Evolutionary conservation across 2,113 vertebrate genomes (phyloP).

Genomic region (Anoura caudifer): DNA sequence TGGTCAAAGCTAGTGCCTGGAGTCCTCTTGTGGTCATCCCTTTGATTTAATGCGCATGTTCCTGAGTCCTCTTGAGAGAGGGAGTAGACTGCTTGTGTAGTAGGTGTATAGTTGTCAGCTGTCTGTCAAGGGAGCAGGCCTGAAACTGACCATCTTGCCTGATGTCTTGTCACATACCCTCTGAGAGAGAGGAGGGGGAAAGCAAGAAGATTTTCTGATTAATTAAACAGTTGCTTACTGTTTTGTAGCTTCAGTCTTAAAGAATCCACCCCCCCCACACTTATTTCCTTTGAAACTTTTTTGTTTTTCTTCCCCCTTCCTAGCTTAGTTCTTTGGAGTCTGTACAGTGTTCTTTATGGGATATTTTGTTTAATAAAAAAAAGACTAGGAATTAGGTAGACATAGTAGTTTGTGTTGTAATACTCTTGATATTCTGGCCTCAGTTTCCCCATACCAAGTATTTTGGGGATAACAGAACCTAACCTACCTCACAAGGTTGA

Average conservation of each 20-base stretch:
- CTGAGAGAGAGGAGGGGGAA: not conserved
- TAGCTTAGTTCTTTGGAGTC: not conserved
- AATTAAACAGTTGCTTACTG: not conserved
- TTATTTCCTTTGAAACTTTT: not conserved
- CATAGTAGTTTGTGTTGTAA: not conserved
- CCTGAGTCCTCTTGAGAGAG: not conserved
- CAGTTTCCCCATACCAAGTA: not conserved
- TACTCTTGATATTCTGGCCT: not conserved
- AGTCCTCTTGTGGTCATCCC: not conserved
- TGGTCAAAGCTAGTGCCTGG: not conserved
- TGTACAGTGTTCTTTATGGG: not conserved
- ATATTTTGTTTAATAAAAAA: conserved; percentile 26
- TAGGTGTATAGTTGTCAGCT: not conserved
- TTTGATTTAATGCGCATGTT: not conserved
- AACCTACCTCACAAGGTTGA: not conserved
- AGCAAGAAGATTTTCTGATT: not conserved
- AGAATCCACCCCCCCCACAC: not conserved
- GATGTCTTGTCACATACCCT: not conserved
- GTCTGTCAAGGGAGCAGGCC: not conserved
- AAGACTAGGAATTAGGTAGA: not conserved
- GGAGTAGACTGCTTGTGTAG: not conserved
- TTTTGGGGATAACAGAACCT: not conserved
- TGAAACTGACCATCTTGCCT: not conserved
- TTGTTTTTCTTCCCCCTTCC: not conserved
- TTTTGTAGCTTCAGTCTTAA: conserved; percentile 23